Evolutionary conservation across 2,888 invertebrate genomes (phyloP).

Genomic region (Galerucella calmariensis): DNA sequence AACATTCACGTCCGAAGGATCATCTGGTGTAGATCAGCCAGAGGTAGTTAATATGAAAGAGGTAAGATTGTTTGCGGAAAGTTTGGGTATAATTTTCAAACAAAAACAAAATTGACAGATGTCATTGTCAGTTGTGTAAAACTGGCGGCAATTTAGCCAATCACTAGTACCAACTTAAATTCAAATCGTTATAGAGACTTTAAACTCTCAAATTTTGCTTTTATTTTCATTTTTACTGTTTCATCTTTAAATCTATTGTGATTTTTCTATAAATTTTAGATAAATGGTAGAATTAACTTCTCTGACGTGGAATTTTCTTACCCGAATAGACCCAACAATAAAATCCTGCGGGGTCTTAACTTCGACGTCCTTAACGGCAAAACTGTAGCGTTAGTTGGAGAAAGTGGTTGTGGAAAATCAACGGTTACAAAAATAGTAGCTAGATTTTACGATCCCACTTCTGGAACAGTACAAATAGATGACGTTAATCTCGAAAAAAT

Average conservation of each 20-base stretch:
- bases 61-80: constrained; percentile 53
- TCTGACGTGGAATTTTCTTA: constrained; percentile 78
- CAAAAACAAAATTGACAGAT: no score
- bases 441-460: constrained; percentile 83
- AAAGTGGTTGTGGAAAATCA: constrained; percentile 90
- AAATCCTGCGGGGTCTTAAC: constrained; percentile 75
- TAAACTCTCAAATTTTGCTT: no score
- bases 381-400: constrained; percentile 81
- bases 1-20: constrained; percentile 71
- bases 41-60: constrained; percentile 54
- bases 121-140: no score
- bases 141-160: no score
- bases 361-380: constrained; percentile 75
- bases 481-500: constrained; percentile 54
- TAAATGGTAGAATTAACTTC: constrained; percentile 76
- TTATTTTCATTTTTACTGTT: no score
- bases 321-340: constrained; percentile 78
- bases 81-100: no score
- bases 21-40: constrained; percentile 67
- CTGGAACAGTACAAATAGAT: constrained; percentile 69
- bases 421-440: constrained; percentile 86
- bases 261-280: constrained; percentile 44
- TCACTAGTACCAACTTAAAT: no score
- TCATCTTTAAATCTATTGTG: not conserved
- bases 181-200: no score